Evolutionary conservation across 2,888 invertebrate species (phyloP).

Genomic region (Holacanthella duospinosa): DNA sequence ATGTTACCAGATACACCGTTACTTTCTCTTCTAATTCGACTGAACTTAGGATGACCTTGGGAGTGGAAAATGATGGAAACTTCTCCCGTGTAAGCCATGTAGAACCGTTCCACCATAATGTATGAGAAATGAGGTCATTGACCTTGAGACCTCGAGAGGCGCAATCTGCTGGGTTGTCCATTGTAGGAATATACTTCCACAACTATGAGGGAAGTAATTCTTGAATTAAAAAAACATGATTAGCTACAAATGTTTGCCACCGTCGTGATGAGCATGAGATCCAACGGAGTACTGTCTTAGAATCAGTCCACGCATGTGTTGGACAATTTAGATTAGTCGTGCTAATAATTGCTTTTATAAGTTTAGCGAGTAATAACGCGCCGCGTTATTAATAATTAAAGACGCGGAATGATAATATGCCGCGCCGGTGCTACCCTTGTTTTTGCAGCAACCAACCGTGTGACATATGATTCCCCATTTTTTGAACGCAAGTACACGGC

Average conservation of each 20-base stretch:
- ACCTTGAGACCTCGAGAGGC: constrained; percentile 10
- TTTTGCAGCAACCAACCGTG: background rate
- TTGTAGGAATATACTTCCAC: constrained; percentile 12
- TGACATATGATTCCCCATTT: too few relatives aligned
- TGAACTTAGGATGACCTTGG: too few relatives aligned
- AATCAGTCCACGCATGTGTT: constrained; percentile 14
- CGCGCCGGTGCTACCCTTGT: constrained; percentile 1
- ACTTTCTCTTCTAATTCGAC: too few relatives aligned
- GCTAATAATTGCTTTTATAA: too few relatives aligned
- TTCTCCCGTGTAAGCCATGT: too few relatives aligned
- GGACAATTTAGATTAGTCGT: too few relatives aligned
- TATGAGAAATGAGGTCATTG: background rate
- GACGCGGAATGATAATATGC: background rate
- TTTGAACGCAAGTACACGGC: constrained; percentile 29
- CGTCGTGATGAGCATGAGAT: constrained; percentile 10
- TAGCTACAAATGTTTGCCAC: constrained; percentile 29
- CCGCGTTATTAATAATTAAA: too few relatives aligned
- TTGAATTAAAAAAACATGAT: constrained; percentile 24
- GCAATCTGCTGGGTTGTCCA: constrained; percentile 12
- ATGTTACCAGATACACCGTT: too few relatives aligned
- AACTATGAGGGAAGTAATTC: background rate
- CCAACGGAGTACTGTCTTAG: constrained; percentile 22
- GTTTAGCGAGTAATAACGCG: too few relatives aligned
- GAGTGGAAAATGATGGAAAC: too few relatives aligned
- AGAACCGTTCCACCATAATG: constrained; percentile 13